Conservation (phyloP, 2,113 vertebrate genomes). For the Engystomops pustulosus region DNA sequence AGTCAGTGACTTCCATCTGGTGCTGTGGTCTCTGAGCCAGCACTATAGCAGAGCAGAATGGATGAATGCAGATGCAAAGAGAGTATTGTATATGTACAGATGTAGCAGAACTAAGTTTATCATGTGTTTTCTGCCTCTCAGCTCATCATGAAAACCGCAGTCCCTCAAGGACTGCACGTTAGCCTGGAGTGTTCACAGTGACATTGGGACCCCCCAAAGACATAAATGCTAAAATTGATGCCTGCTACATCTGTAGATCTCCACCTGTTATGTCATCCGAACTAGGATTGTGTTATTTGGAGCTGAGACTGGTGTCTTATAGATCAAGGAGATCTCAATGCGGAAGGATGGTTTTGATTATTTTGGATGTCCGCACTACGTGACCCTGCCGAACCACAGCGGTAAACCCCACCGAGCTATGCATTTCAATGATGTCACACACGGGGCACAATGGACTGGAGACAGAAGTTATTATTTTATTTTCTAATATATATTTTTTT, state of each 20-base stretch:
- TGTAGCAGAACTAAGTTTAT: background rate
- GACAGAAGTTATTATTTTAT: slow-evolving; percentile 88
- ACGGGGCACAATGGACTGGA: slow-evolving; percentile 87
- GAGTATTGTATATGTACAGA: background rate
- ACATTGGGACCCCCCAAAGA: background rate
- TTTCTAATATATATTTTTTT: slow-evolving; percentile 98
- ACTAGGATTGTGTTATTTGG: background rate
- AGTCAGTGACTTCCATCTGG: too few species aligned
- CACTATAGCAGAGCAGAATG: too few species aligned
- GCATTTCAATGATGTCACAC: slow-evolving; percentile 95
- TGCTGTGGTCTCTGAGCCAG: too few species aligned
- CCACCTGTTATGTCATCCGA: background rate
- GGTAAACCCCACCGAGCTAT: slow-evolving; percentile 82
- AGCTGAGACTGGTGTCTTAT: background rate
- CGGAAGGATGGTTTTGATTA: background rate
- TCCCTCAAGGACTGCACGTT: background rate
- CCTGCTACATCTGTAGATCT: background rate
- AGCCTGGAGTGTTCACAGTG: background rate
- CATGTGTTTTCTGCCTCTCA: background rate
- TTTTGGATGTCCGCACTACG: too few species aligned
- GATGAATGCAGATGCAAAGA: too few species aligned
- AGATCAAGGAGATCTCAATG: background rate
- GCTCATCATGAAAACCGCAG: background rate
- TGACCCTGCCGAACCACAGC: background rate
- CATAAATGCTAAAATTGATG: background rate